Conservation (phyloP, 2,888 invertebrate species). For the Eupelmus urozonus region DNA sequence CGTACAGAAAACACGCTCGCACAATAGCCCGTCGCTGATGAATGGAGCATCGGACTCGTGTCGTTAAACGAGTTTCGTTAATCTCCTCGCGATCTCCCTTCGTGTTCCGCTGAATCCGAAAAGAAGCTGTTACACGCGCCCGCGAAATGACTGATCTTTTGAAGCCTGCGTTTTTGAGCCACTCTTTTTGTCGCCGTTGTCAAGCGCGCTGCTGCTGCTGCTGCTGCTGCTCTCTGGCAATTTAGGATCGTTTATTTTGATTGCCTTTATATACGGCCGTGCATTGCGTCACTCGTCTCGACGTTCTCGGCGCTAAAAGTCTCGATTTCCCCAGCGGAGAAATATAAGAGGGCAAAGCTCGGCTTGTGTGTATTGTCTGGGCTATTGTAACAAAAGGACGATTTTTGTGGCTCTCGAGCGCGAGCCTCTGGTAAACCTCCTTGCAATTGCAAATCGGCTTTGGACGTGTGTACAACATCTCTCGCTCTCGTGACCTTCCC, state of each 20-base stretch:
- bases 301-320: constrained; percentile 14
- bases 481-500: background rate
- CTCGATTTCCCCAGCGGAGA: constrained; percentile 37
- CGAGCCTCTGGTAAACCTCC: background rate
- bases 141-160: constrained; percentile 3
- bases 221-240: constrained; percentile 64
- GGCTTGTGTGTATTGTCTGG: constrained; percentile 6
- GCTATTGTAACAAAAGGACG: background rate
- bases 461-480: too few relatives aligned
- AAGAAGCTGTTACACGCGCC: constrained; percentile 15
- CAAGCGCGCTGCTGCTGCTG: background rate
- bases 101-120: constrained; percentile 29
- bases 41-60: constrained; percentile 1
- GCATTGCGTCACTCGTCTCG: constrained; percentile 66
- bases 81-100: constrained; percentile 37
- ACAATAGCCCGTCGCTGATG: background rate
- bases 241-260: constrained; percentile 74
- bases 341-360: constrained; percentile 5
- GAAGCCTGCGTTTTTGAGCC: background rate
- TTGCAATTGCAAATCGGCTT: constrained; percentile 9
- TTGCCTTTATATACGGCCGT: constrained; percentile 71
- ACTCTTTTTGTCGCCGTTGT: constrained; percentile 16
- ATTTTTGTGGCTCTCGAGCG: constrained; percentile 22
- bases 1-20: background rate
- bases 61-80: constrained; percentile 45